Evolutionary conservation across 2,113 vertebrate species (phyloP).

Genomic region (Leuciscus idus): DNA sequence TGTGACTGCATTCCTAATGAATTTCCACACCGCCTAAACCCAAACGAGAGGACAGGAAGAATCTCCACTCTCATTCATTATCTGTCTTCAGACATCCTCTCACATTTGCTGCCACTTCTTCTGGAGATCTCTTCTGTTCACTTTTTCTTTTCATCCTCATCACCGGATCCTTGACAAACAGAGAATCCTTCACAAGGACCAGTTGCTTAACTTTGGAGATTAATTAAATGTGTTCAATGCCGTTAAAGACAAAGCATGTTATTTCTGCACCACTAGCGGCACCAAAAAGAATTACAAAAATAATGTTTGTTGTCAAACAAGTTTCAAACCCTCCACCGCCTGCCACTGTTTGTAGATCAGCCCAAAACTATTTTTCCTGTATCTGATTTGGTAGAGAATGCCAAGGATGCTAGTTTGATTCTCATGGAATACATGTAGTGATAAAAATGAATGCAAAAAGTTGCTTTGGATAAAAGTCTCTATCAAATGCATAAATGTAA

Average conservation of each 20-base stretch:
- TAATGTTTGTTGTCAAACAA: background rate
- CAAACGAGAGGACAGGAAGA: slow-evolving; percentile 48
- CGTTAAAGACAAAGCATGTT: background rate
- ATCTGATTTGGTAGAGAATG: background rate
- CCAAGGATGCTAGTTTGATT: background rate
- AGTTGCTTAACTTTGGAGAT: slow-evolving; percentile 25
- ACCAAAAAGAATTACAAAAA: background rate
- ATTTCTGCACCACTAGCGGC: background rate
- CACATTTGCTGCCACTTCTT: slow-evolving; percentile 23
- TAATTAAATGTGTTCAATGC: slow-evolving; percentile 10
- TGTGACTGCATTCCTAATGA: slow-evolving; percentile 68
- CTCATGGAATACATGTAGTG: background rate
- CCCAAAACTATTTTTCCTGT: background rate
- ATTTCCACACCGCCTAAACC: slow-evolving; percentile 60
- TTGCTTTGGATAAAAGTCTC: background rate
- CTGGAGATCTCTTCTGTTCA: slow-evolving; percentile 28
- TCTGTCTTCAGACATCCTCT: slow-evolving; percentile 42
- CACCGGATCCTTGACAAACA: slow-evolving; percentile 19
- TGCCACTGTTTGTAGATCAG: background rate
- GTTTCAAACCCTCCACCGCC: background rate
- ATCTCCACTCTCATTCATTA: slow-evolving; percentile 53
- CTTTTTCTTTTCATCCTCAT: slow-evolving; percentile 13
- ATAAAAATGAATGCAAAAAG: background rate
- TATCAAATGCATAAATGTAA: background rate
- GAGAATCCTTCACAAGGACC: background rate